Evolutionary conservation across 2,113 vertebrate species (phyloP).

Genomic region (Pampusana beccarii): DNA sequence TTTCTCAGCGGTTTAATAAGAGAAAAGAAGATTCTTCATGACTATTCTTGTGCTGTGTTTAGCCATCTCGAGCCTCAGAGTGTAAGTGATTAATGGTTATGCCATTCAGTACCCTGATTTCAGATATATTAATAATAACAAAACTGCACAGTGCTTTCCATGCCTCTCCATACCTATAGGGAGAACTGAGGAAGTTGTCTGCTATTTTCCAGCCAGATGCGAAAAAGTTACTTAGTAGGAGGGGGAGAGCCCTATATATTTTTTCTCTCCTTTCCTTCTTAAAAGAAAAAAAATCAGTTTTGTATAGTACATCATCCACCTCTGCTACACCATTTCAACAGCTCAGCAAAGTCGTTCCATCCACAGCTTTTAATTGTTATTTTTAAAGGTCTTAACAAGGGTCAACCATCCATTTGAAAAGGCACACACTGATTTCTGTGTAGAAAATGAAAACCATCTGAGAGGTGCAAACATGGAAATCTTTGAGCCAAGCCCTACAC

Average conservation of each 20-base stretch:
- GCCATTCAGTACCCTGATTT: background rate
- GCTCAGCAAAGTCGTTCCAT: background rate
- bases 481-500: background rate
- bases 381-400: background rate
- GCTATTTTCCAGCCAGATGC: background rate
- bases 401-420: background rate
- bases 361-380: background rate
- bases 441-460: background rate
- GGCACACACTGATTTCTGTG: background rate
- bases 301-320: background rate
- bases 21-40: background rate
- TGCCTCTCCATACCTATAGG: background rate
- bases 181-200: background rate
- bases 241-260: background rate
- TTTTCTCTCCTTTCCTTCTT: background rate
- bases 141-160: background rate
- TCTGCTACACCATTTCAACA: fast-evolving
- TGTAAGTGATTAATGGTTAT: background rate
- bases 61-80: background rate
- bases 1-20: conserved; percentile 10
- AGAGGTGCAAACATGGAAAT: background rate
- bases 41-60: background rate
- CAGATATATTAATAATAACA: background rate
- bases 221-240: background rate
- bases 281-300: background rate